Conservation (phyloP, 2,113 vertebrate genomes). For the Genyomyrus donnyi region DNA sequence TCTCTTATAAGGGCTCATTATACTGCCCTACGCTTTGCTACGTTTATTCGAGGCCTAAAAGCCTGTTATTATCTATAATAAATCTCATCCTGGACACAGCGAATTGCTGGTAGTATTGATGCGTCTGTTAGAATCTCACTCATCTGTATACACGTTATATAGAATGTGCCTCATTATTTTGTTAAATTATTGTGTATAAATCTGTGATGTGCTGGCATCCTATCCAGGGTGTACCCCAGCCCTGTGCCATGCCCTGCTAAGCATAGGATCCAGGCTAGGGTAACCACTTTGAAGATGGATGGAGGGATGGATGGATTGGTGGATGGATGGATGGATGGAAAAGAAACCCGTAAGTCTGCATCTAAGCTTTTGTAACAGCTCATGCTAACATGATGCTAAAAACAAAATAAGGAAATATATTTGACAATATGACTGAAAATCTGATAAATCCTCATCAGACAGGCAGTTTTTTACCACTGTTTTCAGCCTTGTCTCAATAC, state of each 20-base stretch:
- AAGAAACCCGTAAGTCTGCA: not conserved
- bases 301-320: not conserved
- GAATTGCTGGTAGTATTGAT: not conserved
- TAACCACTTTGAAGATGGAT: not conserved
- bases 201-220: not conserved
- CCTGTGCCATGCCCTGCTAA: not conserved
- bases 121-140: slow-evolving; percentile 5
- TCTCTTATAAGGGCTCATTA: slow-evolving; percentile 14
- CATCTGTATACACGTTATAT: not conserved
- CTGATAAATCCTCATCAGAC: not conserved
- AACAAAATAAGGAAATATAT: not conserved
- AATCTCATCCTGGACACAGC: slow-evolving; percentile 5
- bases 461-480: not conserved
- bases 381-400: not conserved
- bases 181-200: not conserved
- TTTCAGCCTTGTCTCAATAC: not conserved
- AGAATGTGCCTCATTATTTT: not conserved
- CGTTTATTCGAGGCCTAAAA: not conserved
- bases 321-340: not conserved
- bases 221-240: not conserved
- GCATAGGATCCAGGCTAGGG: not conserved
- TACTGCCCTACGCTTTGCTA: not conserved
- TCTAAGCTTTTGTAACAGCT: not conserved
- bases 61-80: slow-evolving; percentile 8
- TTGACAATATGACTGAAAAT: not conserved